phyloP scores from a whole-genome alignment of 2,797 vertebrate species.

The Pangasius larnaudii region DNA sequence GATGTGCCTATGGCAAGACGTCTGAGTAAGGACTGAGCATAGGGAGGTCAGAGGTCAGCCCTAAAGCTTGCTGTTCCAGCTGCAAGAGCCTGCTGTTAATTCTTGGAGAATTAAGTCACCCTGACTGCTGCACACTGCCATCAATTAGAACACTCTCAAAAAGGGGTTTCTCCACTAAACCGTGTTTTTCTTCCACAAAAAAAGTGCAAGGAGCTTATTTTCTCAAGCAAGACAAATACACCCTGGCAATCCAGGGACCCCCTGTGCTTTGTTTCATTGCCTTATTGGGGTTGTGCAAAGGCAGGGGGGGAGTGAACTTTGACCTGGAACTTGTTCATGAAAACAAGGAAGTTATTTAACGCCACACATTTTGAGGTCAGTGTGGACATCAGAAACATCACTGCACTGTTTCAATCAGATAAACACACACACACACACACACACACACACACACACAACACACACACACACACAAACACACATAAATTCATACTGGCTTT shows the following conservation, averaged over 20 bases:
- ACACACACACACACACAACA: slow-evolving; percentile 16
- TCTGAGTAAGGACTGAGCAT: slow-evolving; percentile 38
- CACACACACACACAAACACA: slow-evolving; percentile 30
- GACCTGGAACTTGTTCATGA: slow-evolving; percentile 61
- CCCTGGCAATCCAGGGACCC: slow-evolving; percentile 44
- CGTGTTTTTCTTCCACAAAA: slow-evolving; percentile 49
- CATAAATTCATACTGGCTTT: not conserved
- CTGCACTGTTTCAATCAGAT: slow-evolving; percentile 23
- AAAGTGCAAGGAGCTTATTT: slow-evolving; percentile 53
- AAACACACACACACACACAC: not conserved
- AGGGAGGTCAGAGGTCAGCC: slow-evolving; percentile 68
- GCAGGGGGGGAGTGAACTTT: slow-evolving; percentile 37
- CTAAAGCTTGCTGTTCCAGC: slow-evolving; percentile 68
- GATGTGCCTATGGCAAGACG: slow-evolving; percentile 65
- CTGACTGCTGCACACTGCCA: slow-evolving; percentile 51
- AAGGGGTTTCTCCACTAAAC: slow-evolving; percentile 43
- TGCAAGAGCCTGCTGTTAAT: slow-evolving; percentile 50
- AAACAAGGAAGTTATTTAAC: slow-evolving; percentile 58
- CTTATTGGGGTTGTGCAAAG: slow-evolving; percentile 20
- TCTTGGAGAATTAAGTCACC: slow-evolving; percentile 54
- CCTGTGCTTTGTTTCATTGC: slow-evolving; percentile 49
- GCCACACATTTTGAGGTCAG: slow-evolving; percentile 47
- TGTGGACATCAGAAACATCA: slow-evolving; percentile 41
- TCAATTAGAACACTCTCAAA: slow-evolving; percentile 53
- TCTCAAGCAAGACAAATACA: slow-evolving; percentile 55